These are phyloP conservation scores for Nezara viridula DNA, from an alignment of 2,888 invertebrate genomes.

Conservation along the genomic window DNA sequence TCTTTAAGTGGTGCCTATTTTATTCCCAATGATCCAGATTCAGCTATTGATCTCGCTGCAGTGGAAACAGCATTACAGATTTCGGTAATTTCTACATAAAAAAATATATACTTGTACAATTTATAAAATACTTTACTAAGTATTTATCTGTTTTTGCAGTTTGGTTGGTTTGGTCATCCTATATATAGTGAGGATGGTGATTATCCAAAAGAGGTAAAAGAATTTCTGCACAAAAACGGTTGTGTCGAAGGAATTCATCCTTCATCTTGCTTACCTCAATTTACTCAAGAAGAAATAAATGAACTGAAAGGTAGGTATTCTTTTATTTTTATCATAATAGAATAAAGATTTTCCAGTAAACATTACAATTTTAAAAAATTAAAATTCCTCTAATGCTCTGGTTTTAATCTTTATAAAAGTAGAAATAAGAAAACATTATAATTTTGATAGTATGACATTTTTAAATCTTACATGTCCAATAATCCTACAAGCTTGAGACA, in stretches of 20 bases:
- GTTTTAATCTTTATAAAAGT: too few relatives aligned
- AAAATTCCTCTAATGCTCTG: too few relatives aligned
- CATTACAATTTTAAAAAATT: too few relatives aligned
- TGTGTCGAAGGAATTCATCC: constrained; percentile 25
- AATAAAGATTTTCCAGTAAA: too few relatives aligned
- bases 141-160: constrained; percentile 56
- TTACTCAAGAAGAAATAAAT: constrained; percentile 72
- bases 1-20: constrained; percentile 74
- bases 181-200: constrained; percentile 70
- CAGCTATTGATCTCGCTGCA: constrained; percentile 71
- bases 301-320: not conserved
- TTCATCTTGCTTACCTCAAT: constrained; percentile 70
- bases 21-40: constrained; percentile 71
- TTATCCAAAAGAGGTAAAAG: constrained; percentile 72
- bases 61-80: constrained; percentile 74
- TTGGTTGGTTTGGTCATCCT: constrained; percentile 66
- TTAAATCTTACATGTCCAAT: too few relatives aligned
- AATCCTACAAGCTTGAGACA: too few relatives aligned
- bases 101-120: not conserved
- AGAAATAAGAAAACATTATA: too few relatives aligned
- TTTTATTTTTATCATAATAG: not conserved
- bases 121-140: not conserved
- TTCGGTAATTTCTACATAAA: not conserved
- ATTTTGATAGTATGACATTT: too few relatives aligned
- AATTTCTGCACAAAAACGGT: constrained; percentile 70